Evolutionary conservation across 2,888 invertebrate species (phyloP).

Genomic region (Ennomos erosarius): DNA sequence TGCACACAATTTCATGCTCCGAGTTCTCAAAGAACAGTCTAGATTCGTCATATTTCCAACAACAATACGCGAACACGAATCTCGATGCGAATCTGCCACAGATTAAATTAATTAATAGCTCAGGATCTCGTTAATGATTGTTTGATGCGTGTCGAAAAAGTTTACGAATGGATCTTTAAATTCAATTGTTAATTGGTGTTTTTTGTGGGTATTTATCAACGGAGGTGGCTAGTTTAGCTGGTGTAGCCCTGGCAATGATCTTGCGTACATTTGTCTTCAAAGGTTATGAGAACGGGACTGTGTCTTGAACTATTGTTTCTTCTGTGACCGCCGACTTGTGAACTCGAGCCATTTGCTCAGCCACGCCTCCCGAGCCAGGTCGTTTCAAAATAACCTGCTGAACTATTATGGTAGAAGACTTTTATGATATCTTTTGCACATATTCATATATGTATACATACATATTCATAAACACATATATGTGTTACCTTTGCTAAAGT

Average conservation of each 20-base stretch:
- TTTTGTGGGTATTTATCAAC: conserved; percentile 61
- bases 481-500: conserved; percentile 1
- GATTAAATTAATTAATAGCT: conserved; percentile 67
- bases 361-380: conserved; percentile 4
- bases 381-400: conserved; percentile 17
- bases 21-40: conserved; percentile 72
- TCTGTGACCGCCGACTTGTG: too few species aligned
- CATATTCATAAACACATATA: too few species aligned
- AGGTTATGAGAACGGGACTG: conserved; percentile 52
- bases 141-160: conserved; percentile 63
- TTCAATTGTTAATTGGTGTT: conserved; percentile 70
- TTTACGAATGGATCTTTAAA: conserved; percentile 50
- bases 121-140: conserved; percentile 64
- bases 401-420: conserved; percentile 14
- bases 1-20: conserved; percentile 84
- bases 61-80: conserved; percentile 57
- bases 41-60: conserved; percentile 80
- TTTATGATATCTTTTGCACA: conserved; percentile 15
- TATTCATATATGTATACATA: too few species aligned
- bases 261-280: conserved; percentile 58
- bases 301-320: neutral
- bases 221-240: conserved; percentile 41
- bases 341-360: conserved; percentile 15
- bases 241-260: conserved; percentile 61
- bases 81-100: conserved; percentile 49